Evolutionary conservation across 2,113 vertebrate species (phyloP), one percentile per base, ranked within the genome.

Genomic region (Pleuronectes platessa): DNA sequence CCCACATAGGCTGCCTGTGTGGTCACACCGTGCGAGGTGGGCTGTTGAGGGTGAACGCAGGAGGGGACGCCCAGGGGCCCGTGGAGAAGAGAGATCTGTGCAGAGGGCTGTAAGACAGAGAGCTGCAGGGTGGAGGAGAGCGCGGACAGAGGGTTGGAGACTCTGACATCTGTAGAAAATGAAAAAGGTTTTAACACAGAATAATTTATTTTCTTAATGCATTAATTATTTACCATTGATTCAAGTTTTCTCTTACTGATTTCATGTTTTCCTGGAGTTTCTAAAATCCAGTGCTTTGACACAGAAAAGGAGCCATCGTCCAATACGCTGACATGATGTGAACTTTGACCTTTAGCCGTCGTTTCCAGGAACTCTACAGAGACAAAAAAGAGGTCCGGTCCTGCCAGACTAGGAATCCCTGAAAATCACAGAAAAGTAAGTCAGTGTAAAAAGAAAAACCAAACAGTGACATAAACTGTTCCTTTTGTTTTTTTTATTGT

Each of bases 311-410:
- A 86, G 23, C 76, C 84, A 2, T 80, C 82, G 23, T 86, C 80
- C 63, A 18, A 64, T 49, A 91, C 62, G 6, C 20, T 84, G 67
- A 87, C 84, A 62, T 14, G 68, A 15, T 59, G 71, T 71, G 76
- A 86, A 71, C 79, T 89, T 79, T 89, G 88, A 88, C 76, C 82
- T 83, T 61, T 74, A 42, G 53, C 23, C 56, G 65, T 85, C 74
- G n/a, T 78, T 73, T 83, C 80, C 65, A 67, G 71, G 73, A 91
- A 81, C 72, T 74, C 61, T 66, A 82, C 73, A 40, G 78, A 77
- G 69, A 87, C 81, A 23, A 63, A 63, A 79, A 58, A 61, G 51
- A 86, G 14, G 47, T 74, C 81, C 35, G 42, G 23, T 24, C 13
- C 31, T 15, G 26, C 26, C 37, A 85, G 21, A 64, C 51, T 76